phyloP scores from a whole-genome alignment of 2,797 vertebrate species.

The Amphiprion clarkii region DNA sequence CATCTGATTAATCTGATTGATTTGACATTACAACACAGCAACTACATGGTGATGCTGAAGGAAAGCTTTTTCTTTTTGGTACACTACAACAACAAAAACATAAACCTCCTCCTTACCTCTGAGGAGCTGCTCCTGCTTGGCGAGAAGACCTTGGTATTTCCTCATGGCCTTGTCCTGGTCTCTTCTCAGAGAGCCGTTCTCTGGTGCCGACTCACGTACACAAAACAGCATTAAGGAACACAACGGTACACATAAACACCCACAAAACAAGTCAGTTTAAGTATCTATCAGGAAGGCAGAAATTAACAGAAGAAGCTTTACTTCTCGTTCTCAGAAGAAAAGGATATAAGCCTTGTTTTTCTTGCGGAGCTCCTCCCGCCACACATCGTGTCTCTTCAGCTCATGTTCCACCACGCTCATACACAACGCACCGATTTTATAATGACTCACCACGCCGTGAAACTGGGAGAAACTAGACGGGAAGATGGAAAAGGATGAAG shows the following conservation, averaged over 20 bases:
- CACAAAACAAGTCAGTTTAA: background rate
- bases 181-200: slow-evolving; percentile 93
- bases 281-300: background rate
- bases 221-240: slow-evolving; percentile 52
- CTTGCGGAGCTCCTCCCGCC: slow-evolving; percentile 96
- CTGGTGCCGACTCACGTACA: slow-evolving; percentile 92
- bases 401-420: slow-evolving; percentile 98
- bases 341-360: slow-evolving; percentile 99
- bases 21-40: too few species aligned
- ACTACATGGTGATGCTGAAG: too few species aligned
- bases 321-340: slow-evolving; percentile 34
- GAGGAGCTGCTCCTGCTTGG: slow-evolving; percentile 96
- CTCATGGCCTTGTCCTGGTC: slow-evolving; percentile 96
- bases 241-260: background rate
- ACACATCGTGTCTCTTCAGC: slow-evolving; percentile 95
- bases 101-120: slow-evolving; percentile 84
- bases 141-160: slow-evolving; percentile 94
- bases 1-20: too few species aligned
- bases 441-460: slow-evolving; percentile 95
- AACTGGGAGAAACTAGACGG: slow-evolving; percentile 88
- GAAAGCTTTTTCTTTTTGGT: too few species aligned
- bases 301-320: background rate
- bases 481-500: background rate
- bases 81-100: background rate
- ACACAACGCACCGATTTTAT: slow-evolving; percentile 96